Conservation (phyloP, 2,888 invertebrate species). For the Peribatodes rhomboidaria region DNA sequence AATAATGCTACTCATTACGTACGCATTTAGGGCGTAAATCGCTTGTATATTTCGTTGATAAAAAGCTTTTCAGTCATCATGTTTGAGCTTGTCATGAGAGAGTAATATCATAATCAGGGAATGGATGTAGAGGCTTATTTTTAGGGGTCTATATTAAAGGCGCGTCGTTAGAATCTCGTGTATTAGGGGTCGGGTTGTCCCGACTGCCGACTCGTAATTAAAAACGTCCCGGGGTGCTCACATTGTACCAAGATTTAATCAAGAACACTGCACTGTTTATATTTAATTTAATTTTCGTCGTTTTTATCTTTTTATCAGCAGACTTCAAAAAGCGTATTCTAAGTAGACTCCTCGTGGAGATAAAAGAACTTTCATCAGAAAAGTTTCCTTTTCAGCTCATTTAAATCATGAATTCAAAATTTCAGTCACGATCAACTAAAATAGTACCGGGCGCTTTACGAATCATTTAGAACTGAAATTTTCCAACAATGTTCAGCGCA, state of each 20-base stretch:
- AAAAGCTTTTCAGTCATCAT: constrained; percentile 37
- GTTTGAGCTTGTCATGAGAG: constrained; percentile 36
- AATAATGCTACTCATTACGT: constrained; percentile 63
- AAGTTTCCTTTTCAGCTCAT: constrained; percentile 12
- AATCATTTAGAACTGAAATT: constrained; percentile 18
- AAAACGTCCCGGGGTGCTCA: constrained; percentile 27
- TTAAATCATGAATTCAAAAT: constrained; percentile 8
- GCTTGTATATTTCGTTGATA: constrained; percentile 55
- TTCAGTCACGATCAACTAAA: constrained; percentile 14
- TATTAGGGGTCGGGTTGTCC: constrained; percentile 21
- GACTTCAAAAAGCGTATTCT: constrained; percentile 3
- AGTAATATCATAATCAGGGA: constrained; percentile 39
- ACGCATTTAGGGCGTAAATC: constrained; percentile 62
- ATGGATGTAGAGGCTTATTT: constrained; percentile 36
- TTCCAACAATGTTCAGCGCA: constrained; percentile 15
- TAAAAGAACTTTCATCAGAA: constrained; percentile 8
- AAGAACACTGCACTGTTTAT: constrained; percentile 8
- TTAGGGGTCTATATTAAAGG: constrained; percentile 31
- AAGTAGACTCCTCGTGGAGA: not conserved
- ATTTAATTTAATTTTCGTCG: constrained; percentile 13
- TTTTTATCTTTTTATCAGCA: constrained; percentile 4
- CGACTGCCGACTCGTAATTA: constrained; percentile 24
- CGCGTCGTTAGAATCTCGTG: constrained; percentile 18
- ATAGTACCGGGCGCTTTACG: constrained; percentile 10
- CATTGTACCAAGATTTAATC: constrained; percentile 32